Evolutionary conservation across 2,113 vertebrate genomes (phyloP).

Genomic region (Chloroceryle aenea): DNA sequence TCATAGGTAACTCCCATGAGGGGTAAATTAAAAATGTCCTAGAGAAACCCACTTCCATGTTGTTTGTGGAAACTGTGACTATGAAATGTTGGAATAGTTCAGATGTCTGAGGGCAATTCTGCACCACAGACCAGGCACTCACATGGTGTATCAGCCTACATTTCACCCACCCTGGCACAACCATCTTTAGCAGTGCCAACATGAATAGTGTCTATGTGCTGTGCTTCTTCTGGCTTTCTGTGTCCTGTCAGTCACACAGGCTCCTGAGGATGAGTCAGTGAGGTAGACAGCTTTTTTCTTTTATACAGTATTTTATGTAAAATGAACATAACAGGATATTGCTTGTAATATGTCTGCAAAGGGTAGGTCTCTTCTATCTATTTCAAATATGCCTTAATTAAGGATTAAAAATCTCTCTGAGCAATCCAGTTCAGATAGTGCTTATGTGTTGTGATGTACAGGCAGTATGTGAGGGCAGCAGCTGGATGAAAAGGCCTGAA

Average conservation of each 20-base stretch:
- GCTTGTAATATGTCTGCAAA: not conserved
- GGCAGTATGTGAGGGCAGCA: not conserved
- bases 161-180: not conserved
- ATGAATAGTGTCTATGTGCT: not conserved
- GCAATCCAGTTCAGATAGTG: not conserved
- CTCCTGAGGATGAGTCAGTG: constrained; percentile 20
- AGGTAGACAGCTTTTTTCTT: not conserved
- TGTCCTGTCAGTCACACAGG: not conserved
- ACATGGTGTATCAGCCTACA: not conserved
- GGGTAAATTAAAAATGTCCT: not conserved
- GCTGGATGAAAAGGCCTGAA: not conserved
- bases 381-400: not conserved
- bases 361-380: not conserved
- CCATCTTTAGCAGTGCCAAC: not conserved
- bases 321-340: not conserved
- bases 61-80: not conserved
- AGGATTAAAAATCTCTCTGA: not conserved
- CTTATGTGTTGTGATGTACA: not conserved
- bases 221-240: not conserved
- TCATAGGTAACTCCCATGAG: not conserved
- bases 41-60: not conserved
- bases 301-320: not conserved
- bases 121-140: not conserved
- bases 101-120: not conserved
- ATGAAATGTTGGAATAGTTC: not conserved